A percentile compares a stretch with the other conserved stretches of the same genome.
Evolutionary conservation across 2,888 invertebrate genomes (phyloP).

Genomic region (Sussaba pulchella): DNA sequence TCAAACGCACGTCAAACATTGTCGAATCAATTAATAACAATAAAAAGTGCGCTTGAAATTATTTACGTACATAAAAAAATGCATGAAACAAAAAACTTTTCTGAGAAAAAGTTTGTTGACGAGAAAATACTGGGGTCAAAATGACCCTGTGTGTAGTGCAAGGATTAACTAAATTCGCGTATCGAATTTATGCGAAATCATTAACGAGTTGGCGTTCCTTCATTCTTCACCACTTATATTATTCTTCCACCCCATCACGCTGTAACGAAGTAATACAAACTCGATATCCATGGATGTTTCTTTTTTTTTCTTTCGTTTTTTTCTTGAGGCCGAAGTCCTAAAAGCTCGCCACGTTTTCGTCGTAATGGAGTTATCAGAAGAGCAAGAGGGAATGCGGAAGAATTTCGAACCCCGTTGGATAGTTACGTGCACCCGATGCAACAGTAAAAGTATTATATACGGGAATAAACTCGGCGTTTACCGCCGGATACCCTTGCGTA

Average conservation of each 20-base stretch:
- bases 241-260: background rate
- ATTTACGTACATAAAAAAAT: no score
- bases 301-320: background rate
- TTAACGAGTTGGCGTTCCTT: constrained; percentile 19
- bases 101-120: no score
- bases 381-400: no score
- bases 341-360: background rate
- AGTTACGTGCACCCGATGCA: background rate
- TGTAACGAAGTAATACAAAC: constrained; percentile 7
- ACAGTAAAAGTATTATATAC: constrained; percentile 21
- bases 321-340: background rate
- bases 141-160: no score
- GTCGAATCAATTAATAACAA: no score
- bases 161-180: constrained; percentile 35
- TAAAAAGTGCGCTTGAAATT: no score
- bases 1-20: no score
- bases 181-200: constrained; percentile 32
- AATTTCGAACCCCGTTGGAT: no score
- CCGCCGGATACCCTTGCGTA: background rate
- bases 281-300: no score
- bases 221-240: background rate
- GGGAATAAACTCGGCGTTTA: constrained; percentile 10
- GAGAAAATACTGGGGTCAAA: no score
- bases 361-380: background rate
- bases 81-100: no score